Percentiles rank a stretch among this genome's conserved stretches.
These are phyloP conservation scores for Poeciliopsis turrubarensis DNA, from an alignment of 2,113 vertebrate genomes.

Conservation along the genomic window DNA sequence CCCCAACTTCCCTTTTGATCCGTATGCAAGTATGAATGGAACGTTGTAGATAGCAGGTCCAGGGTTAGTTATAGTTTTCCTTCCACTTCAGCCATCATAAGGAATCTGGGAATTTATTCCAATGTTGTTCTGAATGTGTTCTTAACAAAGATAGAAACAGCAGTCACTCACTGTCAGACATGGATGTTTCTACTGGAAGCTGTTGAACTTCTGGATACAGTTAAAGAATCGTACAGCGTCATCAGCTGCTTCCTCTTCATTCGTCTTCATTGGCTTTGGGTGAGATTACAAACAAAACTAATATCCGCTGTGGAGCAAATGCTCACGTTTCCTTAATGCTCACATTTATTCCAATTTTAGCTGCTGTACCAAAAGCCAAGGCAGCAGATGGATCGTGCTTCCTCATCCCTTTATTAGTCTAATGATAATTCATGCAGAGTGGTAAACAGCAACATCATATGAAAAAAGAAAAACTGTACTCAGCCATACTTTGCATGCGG, in stretches of 20 bases:
- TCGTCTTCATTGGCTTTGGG: background rate
- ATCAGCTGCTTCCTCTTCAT: background rate
- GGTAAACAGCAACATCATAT: conserved; percentile 18
- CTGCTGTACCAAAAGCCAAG: background rate
- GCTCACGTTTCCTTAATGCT: conserved; percentile 28
- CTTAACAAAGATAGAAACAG: too few species aligned
- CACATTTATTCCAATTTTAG: conserved; percentile 34
- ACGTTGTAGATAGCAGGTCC: too few species aligned
- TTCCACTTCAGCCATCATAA: too few species aligned
- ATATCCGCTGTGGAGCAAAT: conserved; percentile 14
- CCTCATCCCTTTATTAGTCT: background rate
- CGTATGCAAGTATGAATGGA: too few species aligned
- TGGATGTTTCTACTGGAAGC: too few species aligned
- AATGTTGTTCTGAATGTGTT: too few species aligned
- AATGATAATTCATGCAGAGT: conserved; percentile 16
- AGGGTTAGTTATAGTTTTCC: too few species aligned
- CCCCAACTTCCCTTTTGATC: too few species aligned
- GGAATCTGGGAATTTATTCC: too few species aligned
- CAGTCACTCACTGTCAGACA: too few species aligned
- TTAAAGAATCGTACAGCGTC: too few species aligned
- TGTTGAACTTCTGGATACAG: too few species aligned
- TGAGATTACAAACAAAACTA: conserved; percentile 12
- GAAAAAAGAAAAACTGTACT: conserved; percentile 3
- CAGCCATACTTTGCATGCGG: conserved; percentile 42
- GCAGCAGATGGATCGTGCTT: conserved; percentile 1